Evolutionary conservation across 2,113 vertebrate species (phyloP).

Genomic region (Talpa occidentalis): DNA sequence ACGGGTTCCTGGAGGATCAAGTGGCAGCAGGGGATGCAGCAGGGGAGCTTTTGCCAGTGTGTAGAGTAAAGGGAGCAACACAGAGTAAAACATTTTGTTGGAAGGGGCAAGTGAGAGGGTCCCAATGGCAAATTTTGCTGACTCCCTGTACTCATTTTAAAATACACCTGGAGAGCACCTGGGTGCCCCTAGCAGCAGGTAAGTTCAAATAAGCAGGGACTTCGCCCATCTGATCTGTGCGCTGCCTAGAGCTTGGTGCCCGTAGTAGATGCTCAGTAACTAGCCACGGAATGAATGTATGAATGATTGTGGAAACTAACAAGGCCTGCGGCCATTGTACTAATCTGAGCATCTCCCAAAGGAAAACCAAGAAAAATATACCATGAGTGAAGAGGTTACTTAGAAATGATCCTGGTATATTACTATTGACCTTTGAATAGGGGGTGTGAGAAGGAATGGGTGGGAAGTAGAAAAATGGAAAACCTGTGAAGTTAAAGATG

Average conservation of each 20-base stretch:
- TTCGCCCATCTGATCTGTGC: background rate
- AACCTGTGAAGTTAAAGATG: background rate
- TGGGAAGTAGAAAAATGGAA: background rate
- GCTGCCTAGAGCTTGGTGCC: background rate
- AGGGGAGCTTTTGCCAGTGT: background rate
- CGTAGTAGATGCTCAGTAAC: background rate
- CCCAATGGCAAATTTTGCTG: background rate
- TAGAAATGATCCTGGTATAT: background rate
- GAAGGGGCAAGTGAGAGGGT: background rate
- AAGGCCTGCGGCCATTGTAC: background rate
- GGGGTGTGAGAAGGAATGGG: background rate
- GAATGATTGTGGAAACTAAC: background rate
- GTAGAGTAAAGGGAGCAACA: background rate
- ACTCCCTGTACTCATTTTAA: background rate
- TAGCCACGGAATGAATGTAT: background rate
- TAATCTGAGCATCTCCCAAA: background rate
- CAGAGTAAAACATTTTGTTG: background rate
- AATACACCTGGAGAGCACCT: background rate
- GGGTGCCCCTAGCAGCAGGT: background rate
- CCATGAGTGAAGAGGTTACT: background rate
- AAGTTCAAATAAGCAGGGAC: background rate
- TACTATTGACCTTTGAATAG: background rate
- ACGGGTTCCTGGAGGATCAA: background rate
- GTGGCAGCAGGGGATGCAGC: background rate
- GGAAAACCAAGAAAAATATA: background rate